A percentile compares a stretch with the other conserved stretches of the same genome.
phyloP scores from a whole-genome alignment of 2,113 vertebrate genomes.

The Barbus barbus region DNA sequence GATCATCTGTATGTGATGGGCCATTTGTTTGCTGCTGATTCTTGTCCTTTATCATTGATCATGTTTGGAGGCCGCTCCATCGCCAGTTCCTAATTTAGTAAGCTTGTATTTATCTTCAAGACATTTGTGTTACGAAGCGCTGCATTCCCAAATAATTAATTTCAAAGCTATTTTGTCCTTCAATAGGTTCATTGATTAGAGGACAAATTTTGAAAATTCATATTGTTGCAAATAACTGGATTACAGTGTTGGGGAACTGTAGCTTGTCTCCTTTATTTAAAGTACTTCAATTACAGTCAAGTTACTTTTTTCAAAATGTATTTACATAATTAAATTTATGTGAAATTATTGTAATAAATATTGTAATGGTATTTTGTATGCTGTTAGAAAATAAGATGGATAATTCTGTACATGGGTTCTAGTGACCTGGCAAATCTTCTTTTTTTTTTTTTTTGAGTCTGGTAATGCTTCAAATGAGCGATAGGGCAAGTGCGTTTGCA shows the following conservation, averaged over 20 bases:
- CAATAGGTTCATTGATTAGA: not conserved
- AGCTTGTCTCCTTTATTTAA: not conserved
- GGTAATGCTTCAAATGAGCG: not conserved
- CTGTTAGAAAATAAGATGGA: not conserved
- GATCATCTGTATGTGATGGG: constrained; percentile 48
- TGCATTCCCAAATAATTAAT: constrained; percentile 6
- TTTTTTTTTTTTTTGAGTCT: too few relatives aligned
- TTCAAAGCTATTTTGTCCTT: constrained; percentile 18
- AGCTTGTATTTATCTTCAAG: constrained; percentile 1
- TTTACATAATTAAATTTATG: not conserved
- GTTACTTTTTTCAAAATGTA: not conserved
- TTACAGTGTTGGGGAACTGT: not conserved
- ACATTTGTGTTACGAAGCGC: constrained; percentile 16
- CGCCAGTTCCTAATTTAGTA: constrained; percentile 24
- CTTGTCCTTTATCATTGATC: constrained; percentile 40
- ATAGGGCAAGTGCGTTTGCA: not conserved
- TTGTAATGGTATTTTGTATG: not conserved
- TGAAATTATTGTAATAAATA: not conserved
- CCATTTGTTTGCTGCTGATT: constrained; percentile 35
- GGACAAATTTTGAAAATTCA: not conserved
- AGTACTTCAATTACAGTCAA: not conserved
- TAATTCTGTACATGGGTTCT: not conserved
- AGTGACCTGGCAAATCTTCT: not conserved
- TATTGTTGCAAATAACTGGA: not conserved
- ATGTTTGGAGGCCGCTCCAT: not conserved